Evolutionary conservation across 1,140 invertebrate genomes (phyloP), one percentile per base, ranked within the genome.

Genomic region (Nasonia longicornis): DNA sequence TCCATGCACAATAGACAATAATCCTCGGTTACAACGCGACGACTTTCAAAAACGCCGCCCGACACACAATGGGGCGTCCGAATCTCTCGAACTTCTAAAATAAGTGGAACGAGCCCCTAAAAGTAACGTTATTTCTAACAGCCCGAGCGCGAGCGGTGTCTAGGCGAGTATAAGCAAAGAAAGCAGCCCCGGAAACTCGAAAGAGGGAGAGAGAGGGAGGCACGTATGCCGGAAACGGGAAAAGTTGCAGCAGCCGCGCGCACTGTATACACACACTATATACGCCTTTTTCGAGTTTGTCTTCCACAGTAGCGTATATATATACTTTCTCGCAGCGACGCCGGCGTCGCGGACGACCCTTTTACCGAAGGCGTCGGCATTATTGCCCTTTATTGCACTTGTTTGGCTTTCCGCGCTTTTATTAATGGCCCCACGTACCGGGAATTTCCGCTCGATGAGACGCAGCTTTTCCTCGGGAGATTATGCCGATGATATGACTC

Each of bases 371-470:
- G 52, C 75, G 69, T 58, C 42, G 67, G 26, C 72, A 76, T 76
- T 76, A 75, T 75, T 80, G 71, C 16, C 80, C 80, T 77, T 76
- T 77, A 77, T 76, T 77, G 52, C 67, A 71, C 74, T 76, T 81
- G 73, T 81, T 77, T 77, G 79, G 69, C 31, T 58, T 67, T 76
- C 72, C 76, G 48, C 22, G 11, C 48, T 81, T 69, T 77, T 72
- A 81, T 77, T 77, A 77, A 71, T 81, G 80, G 79, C 38, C 66
- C 52, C 72, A 69, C 72, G 73, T 75, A 63, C 29, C 58, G 20
- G 3, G 63, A 69, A 76, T 76, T 76, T 76, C 79, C 79, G 75
- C 31, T 70, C 66, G 66, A 67, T 67, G 66, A 67, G 66, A 67
- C 26, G 22, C 22, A 48, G 77, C 11, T 52, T 35, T 75, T 66